Evolutionary conservation across 2,113 vertebrate species (phyloP), one percentile per base, ranked within the genome.

Genomic region (Archilochus colubris): DNA sequence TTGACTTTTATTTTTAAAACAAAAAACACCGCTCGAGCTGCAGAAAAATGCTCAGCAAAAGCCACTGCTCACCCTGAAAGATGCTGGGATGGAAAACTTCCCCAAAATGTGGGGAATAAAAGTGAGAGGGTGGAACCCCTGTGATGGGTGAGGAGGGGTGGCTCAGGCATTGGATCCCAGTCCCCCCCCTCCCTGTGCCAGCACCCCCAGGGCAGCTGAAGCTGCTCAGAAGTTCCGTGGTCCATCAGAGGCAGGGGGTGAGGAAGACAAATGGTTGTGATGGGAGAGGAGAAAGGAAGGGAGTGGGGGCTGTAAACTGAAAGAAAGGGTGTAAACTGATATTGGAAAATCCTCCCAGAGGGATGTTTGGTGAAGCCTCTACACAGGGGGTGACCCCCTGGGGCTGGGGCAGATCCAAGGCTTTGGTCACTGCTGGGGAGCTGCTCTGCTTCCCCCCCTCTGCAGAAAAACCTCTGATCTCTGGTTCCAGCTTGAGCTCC

Each of bases 1-100:
- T 17, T 17, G 73, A 25, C 72, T 90, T 40, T 40, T 88, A 27
- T 77, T 95, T 93, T 76, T 87, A 25, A 78, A 94, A 72, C 70
- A 85, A 77, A 77, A 91, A 75, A 3, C 51, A 14, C 54, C 63
- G 38, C 66, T 61, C 3, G 0, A 25, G 68, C 75, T 69, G 15
- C 53, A 38, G 5, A 55, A 70, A 70, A 69, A 55, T 40, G 68
- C 87, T 76, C 58, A 11, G 53, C 15, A 74, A 77, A 77, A 92
- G 89, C 58, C 81, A 22, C 53, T 1, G 15, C 72, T 72, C 20
- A 9, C 59, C 53, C 61, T 59, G 69, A 18, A 61, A 70, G 84
- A 61, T 83, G 91, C 91, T 91, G 0, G 0, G 10, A 43, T 30
- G 73, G 79, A 88, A 84, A 93, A 78, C 77, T 61, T 90, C 84